phyloP scores from a whole-genome alignment of 2,797 vertebrate genomes.

The Meriones psammophilus region DNA sequence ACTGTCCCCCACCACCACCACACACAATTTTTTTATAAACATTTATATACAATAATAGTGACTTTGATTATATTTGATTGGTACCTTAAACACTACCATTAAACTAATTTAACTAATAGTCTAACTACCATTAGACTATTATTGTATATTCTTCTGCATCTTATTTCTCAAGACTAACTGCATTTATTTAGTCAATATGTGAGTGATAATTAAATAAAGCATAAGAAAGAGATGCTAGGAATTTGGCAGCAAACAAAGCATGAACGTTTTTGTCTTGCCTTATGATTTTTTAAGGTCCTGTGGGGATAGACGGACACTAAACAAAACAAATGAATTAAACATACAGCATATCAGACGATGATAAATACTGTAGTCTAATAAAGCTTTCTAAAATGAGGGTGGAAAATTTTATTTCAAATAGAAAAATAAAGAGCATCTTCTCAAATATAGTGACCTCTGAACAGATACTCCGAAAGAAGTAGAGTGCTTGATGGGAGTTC shows the following conservation, averaged over 20 bases:
- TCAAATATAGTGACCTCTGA: neutral
- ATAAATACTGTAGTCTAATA: neutral
- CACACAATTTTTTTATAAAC: neutral
- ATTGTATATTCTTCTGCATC: neutral
- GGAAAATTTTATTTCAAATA: neutral
- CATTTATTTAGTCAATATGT: slow-evolving; percentile 36
- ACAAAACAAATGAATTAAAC: slow-evolving; percentile 14
- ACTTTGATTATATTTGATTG: no score
- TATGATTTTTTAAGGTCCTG: slow-evolving; percentile 27
- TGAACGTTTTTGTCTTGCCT: slow-evolving; percentile 19
- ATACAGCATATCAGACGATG: neutral
- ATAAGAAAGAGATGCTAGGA: neutral
- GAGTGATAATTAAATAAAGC: neutral
- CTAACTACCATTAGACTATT: no score
- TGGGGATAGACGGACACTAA: neutral
- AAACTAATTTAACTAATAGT: no score
- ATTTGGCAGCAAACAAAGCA: slow-evolving; percentile 31
- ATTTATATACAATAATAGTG: no score
- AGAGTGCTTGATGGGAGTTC: neutral
- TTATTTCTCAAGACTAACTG: slow-evolving; percentile 9
- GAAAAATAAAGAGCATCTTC: neutral
- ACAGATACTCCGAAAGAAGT: slow-evolving; percentile 27
- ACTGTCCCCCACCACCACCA: slow-evolving; percentile 23
- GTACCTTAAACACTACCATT: no score
- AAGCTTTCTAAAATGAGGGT: slow-evolving; percentile 13